These are phyloP conservation scores for Seira ritae DNA, from an alignment of 2,888 invertebrate genomes.

Conservation along the genomic window DNA sequence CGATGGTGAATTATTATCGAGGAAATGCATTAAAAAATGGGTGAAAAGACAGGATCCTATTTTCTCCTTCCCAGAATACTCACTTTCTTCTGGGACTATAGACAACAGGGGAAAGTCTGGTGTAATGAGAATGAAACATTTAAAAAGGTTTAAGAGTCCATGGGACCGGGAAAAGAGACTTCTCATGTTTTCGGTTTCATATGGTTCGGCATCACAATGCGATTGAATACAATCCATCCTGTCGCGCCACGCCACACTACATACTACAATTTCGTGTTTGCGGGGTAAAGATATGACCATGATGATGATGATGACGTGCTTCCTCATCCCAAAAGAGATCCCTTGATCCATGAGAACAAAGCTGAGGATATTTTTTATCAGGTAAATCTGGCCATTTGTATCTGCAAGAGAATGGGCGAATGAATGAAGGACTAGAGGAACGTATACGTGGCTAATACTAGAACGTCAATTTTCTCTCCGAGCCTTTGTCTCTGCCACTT, in stretches of 20 bases:
- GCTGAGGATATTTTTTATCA: background rate
- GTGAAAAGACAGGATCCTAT: background rate
- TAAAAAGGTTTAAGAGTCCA: too few relatives aligned
- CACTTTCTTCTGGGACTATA: too few relatives aligned
- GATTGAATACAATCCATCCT: background rate
- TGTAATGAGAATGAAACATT: too few relatives aligned
- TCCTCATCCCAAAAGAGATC: slow-evolving; percentile 6
- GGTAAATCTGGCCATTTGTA: slow-evolving; percentile 13
- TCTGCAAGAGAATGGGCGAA: background rate
- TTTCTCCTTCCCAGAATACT: too few relatives aligned
- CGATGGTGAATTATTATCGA: background rate
- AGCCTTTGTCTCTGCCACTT: background rate
- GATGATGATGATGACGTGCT: background rate
- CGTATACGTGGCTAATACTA: too few relatives aligned
- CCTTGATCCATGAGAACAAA: slow-evolving; percentile 5
- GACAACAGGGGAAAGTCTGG: too few relatives aligned
- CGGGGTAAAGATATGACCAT: too few relatives aligned
- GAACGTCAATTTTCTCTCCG: too few relatives aligned
- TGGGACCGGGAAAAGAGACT: too few relatives aligned
- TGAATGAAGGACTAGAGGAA: background rate
- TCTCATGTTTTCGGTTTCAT: too few relatives aligned
- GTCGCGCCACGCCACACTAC: background rate
- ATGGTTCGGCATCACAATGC: too few relatives aligned
- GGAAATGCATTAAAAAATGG: slow-evolving; percentile 14
- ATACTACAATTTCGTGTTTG: too few relatives aligned